A percentile compares a stretch with the other conserved stretches of the same genome.
Conservation (phyloP, 2,888 invertebrate species). For the Andrena bucephala region DNA sequence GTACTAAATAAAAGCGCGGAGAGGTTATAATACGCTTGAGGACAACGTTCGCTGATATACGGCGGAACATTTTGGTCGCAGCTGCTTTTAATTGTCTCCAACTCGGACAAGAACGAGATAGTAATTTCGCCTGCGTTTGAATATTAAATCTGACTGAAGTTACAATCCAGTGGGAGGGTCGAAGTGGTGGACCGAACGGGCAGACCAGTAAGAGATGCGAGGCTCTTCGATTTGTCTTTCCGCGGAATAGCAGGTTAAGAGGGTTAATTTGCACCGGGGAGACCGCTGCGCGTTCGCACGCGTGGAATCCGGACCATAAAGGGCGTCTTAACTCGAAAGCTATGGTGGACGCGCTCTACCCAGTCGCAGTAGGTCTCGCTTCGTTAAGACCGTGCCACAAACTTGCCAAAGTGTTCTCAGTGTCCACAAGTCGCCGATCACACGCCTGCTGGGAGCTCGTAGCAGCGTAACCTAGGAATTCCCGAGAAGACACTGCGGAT, state of each 20-base stretch:
- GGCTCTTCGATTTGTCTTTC: slow-evolving; percentile 6
- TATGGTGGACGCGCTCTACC: slow-evolving; percentile 34
- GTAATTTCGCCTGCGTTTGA: slow-evolving; percentile 14
- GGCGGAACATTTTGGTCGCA: neutral
- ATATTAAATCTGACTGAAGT: slow-evolving; percentile 22
- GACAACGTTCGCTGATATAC: slow-evolving; percentile 10
- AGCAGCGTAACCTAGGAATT: slow-evolving; percentile 52
- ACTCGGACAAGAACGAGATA: neutral
- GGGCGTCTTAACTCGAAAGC: slow-evolving; percentile 54
- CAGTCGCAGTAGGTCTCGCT: slow-evolving; percentile 56
- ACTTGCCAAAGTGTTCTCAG: slow-evolving; percentile 66
- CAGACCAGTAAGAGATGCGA: neutral
- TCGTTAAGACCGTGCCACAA: slow-evolving; percentile 69
- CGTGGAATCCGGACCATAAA: slow-evolving; percentile 41
- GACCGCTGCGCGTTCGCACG: slow-evolving; percentile 26
- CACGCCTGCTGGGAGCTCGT: slow-evolving; percentile 49
- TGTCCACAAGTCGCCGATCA: slow-evolving; percentile 70
- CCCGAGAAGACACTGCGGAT: slow-evolving; percentile 64
- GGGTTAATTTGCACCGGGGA: neutral
- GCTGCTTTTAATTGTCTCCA: slow-evolving; percentile 16
- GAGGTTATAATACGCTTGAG: neutral
- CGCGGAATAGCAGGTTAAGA: neutral
- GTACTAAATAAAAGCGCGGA: slow-evolving; percentile 2
- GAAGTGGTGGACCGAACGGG: neutral
- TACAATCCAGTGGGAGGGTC: neutral